Evolutionary conservation across 2,113 vertebrate genomes (phyloP).

Genomic region (Strigops habroptila): DNA sequence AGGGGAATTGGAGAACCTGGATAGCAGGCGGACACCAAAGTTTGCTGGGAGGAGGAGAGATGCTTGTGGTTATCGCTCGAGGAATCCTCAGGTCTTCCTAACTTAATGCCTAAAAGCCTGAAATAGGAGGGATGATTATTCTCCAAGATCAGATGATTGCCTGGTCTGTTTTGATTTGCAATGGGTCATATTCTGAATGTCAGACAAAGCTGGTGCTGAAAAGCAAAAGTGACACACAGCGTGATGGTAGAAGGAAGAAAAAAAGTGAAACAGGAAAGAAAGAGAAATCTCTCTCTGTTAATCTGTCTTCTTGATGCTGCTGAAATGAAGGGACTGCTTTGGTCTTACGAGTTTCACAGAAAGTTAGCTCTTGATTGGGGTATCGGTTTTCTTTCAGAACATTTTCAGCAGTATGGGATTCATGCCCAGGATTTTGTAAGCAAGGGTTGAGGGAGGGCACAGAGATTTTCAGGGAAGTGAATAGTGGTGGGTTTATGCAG

Average conservation of each 20-base stretch:
- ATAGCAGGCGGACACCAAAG: rapidly evolving
- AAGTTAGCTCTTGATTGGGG: not conserved
- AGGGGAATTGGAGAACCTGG: not conserved
- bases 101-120: not conserved
- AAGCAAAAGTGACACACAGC: not conserved
- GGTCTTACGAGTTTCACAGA: not conserved
- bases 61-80: rapidly evolving
- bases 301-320: not conserved
- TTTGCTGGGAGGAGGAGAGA: not conserved
- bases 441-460: not conserved
- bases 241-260: not conserved
- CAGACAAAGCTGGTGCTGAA: not conserved
- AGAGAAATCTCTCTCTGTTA: not conserved
- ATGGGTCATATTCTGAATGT: not conserved
- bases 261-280: not conserved
- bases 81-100: not conserved
- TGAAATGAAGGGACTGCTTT: not conserved
- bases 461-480: not conserved
- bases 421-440: not conserved
- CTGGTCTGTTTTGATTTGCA: not conserved
- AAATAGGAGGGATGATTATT: not conserved
- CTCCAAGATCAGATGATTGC: not conserved
- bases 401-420: not conserved
- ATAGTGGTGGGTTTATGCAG: not conserved
- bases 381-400: not conserved